These are phyloP conservation scores for Xylocopa sonorina DNA, from an alignment of 1,140 invertebrate genomes.

Conservation along the genomic window DNA sequence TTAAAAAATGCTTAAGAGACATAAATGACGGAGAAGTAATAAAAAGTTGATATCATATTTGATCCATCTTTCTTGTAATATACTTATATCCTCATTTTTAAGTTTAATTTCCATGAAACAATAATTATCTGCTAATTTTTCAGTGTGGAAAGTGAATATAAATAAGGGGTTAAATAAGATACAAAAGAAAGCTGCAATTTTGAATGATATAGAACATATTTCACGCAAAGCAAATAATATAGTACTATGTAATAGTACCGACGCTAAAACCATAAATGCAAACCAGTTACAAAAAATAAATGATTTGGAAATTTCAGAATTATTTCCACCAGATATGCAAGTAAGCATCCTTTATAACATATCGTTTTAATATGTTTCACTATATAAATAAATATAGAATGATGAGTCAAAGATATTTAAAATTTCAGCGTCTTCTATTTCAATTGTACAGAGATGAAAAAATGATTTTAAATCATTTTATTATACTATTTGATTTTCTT, in stretches of 20 bases:
- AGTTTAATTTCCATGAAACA: constrained; percentile 4
- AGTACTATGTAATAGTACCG: constrained; percentile 56
- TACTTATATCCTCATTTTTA: neutral
- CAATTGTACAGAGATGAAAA: constrained; percentile 66
- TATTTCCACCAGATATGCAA: constrained; percentile 65
- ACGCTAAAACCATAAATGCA: constrained; percentile 63
- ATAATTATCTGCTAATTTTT: constrained; percentile 53
- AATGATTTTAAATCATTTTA: constrained; percentile 65
- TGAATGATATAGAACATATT: constrained; percentile 56
- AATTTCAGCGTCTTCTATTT: constrained; percentile 62
- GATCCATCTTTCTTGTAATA: constrained; percentile 4
- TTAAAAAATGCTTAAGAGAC: constrained; percentile 65
- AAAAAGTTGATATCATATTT: constrained; percentile 57
- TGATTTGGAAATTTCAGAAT: constrained; percentile 56
- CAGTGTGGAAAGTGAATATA: constrained; percentile 70
- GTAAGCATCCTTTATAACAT: constrained; percentile 44
- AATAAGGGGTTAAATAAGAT: constrained; percentile 45
- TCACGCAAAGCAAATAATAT: constrained; percentile 57
- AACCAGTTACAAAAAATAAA: constrained; percentile 62
- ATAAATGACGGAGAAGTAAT: constrained; percentile 67
- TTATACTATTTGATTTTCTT: constrained; percentile 60
- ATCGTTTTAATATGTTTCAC: too few species aligned
- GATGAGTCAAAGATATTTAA: constrained; percentile 18
- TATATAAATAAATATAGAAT: neutral
- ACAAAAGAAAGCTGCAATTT: constrained; percentile 37